Evolutionary conservation across 1,140 invertebrate genomes (phyloP), one percentile per base, ranked within the genome.

Genomic region (Leguminivora glycinivorella): DNA sequence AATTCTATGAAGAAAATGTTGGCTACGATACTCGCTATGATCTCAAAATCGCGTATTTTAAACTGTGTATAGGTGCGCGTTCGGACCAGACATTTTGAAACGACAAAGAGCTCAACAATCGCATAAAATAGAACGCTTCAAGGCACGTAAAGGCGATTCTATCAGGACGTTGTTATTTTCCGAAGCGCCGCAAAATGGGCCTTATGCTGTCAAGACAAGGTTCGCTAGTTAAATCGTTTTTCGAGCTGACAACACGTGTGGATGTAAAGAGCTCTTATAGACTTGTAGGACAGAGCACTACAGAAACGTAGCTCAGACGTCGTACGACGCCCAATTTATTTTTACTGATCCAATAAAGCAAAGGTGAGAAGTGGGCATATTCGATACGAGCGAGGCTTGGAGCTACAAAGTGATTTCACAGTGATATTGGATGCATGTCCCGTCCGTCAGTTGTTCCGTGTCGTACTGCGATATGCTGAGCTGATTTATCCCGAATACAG

Each of bases 271-370:
- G 58, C 58, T 63, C 58, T 63, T 29, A 14, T 34, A 63, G 34
- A 63, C 58, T 63, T 31, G 58, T 29, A 63, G 26, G 58, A 63
- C 29, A 31, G 56, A 25, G 26, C 58, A 63, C 58, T 63, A 63
- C 58, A 63, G 58, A 63, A 60, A 63, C 26, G 58, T 63, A 17
- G 25, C 24, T 29, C 58, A 63, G 58, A 63, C 25, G 56, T 26
- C n/a, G 25, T 34, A 31, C 58, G 25, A 29, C 14, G 25, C 12
- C 58, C 58, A 63, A 63, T 63, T 63, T 63, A 63, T 26, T 63
- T 63, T 63, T 29, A 63, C 58, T 63, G 58, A 63, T 63, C 58
- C 58, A 29, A 63, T 63, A 63, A n/a, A 63, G 58, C 26, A 63
- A 63, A 63, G 58, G 58, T 63, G 58, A 63, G 58, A 43, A 38